Conservation (phyloP, 2,113 vertebrate genomes). For the Phainopepla nitens region DNA sequence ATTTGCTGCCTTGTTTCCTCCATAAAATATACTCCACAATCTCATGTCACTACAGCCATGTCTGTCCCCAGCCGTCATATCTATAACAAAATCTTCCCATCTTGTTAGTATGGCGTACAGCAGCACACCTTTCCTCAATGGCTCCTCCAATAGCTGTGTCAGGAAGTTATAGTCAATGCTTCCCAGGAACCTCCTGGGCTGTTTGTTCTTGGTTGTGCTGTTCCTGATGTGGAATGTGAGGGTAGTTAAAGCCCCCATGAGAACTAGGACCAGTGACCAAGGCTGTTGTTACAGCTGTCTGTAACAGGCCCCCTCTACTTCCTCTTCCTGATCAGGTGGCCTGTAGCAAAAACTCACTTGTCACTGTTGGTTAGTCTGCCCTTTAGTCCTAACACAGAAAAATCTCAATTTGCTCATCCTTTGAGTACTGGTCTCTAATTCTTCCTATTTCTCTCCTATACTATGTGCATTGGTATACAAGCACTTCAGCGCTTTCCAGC, state of each 20-base stretch:
- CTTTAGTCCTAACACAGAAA: not conserved
- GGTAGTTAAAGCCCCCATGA: not conserved
- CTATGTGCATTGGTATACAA: too few relatives aligned
- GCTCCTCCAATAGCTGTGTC: too few relatives aligned
- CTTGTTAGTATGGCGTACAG: not conserved
- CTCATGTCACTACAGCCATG: not conserved
- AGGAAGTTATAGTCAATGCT: too few relatives aligned
- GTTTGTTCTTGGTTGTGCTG: not conserved
- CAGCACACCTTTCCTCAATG: not conserved
- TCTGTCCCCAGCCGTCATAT: not conserved
- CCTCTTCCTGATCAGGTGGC: not conserved
- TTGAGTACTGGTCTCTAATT: accelerated
- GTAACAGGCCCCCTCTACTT: not conserved
- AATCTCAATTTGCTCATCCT: not conserved
- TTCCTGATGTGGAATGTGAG: not conserved
- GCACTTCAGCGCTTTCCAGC: not conserved
- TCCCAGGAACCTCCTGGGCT: not conserved
- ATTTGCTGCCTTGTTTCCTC: not conserved
- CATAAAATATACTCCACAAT: not conserved
- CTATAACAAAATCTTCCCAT: not conserved
- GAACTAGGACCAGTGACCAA: not conserved
- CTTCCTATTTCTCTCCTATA: not conserved
- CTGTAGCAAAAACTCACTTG: not conserved
- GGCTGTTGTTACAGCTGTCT: not conserved
- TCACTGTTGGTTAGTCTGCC: not conserved